Base-by-base conservation (phyloP, 1,140 invertebrate genomes). In the Papilio machaon region DNA sequence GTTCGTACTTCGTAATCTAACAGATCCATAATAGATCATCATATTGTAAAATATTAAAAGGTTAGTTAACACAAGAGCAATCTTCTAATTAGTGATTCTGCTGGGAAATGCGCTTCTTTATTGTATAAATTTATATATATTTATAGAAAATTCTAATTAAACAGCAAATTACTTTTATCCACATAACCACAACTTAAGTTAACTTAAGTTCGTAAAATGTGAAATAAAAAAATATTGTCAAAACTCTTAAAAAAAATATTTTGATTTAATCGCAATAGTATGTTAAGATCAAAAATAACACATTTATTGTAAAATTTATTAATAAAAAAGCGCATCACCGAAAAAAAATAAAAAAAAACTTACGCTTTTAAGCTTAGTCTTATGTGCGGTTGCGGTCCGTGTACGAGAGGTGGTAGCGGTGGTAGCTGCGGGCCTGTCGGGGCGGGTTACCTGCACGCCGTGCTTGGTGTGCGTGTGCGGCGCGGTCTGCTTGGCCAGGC, bases 401-500 rank as follows among this genome's bases (percentile, higher is more conserved):
- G 84, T 80, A 6, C 19, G 79, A 35, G 35, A 70, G 38, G 38
- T 43, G 38, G 38, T 4, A 7, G 38, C 38, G 54, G 76, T n/a
- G 82, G 52, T 74, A 80, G 83, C 2, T 7, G 95, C 91, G 47
- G 13, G 11, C 23, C n/a, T 47, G 74, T 23, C 75, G 35, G 74
- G 6, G n/a, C 23, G 49, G 96, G 17, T 97, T 97, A 98, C 98
- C 97, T 98, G 98, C 95, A 98, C 97, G 96, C 98, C 98, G 92
- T 97, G 96, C 94, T 97, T 97, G 89, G 97, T 97, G 90, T 97
- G 97, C 80, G 97, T 96, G 95, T 98, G 98, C 89, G 97, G 96
- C 88, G 98, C 98, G 79, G 98, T 99, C 96, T 99, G 98, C 94
- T 98, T 98, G 86, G 98, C 97, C 82, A 99, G 95, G 81, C 97